A percentile compares a stretch with the other conserved stretches of the same genome.
Evolutionary conservation across 2,888 invertebrate genomes (phyloP).

Genomic region (Oligia fasciuncula): DNA sequence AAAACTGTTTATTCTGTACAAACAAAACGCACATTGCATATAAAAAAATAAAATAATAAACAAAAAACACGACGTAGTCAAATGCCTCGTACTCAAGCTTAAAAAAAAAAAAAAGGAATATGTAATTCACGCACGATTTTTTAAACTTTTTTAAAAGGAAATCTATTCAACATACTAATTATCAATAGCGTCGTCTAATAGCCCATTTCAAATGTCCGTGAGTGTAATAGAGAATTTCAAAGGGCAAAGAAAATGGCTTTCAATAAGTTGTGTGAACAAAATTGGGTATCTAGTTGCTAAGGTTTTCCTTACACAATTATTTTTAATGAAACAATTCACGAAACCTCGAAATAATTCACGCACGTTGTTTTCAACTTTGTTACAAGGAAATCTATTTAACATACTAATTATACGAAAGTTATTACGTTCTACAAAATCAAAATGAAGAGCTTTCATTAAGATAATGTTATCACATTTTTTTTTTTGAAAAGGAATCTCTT

Average conservation of each 20-base stretch:
- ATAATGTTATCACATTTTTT: neutral
- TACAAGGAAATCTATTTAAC: neutral
- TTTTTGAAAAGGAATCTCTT: neutral
- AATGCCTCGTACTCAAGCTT: too few species aligned
- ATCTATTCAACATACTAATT: too few species aligned
- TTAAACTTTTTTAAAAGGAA: too few species aligned
- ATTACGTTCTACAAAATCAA: neutral
- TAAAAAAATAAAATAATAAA: too few species aligned
- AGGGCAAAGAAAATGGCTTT: constrained; percentile 6
- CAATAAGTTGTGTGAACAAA: neutral
- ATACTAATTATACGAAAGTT: neutral
- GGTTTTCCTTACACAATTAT: neutral
- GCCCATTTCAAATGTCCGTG: constrained; percentile 35
- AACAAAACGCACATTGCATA: too few species aligned
- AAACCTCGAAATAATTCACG: neutral
- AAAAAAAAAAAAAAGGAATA: too few species aligned
- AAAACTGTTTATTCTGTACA: too few species aligned
- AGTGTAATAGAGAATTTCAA: constrained; percentile 25
- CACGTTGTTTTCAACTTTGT: neutral
- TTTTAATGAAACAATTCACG: too few species aligned
- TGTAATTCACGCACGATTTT: too few species aligned
- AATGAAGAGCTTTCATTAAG: neutral
- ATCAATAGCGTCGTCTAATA: constrained; percentile 23
- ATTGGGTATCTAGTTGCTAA: neutral
- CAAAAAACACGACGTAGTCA: too few species aligned